Conservation (phyloP, 1,140 invertebrate genomes). For the Drosophila mayri region DNA sequence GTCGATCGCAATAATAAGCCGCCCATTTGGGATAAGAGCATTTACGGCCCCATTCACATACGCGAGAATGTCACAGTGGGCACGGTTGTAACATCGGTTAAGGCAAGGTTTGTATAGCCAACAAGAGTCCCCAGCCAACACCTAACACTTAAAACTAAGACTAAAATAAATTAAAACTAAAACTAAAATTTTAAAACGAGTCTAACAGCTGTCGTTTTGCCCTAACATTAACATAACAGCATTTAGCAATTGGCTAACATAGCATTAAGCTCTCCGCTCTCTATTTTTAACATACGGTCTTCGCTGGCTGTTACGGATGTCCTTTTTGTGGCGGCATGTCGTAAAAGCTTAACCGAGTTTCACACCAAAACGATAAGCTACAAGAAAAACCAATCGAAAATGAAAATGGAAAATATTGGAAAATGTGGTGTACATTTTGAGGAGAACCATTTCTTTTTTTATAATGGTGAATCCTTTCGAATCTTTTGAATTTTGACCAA, state of each 20-base stretch:
- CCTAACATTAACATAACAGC: slow-evolving; percentile 57
- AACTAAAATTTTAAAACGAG: slow-evolving; percentile 41
- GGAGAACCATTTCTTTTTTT: slow-evolving; percentile 20
- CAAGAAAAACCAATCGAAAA: slow-evolving; percentile 21
- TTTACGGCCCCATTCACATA: slow-evolving; percentile 98
- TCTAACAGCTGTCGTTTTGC: slow-evolving; percentile 69
- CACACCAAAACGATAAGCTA: slow-evolving; percentile 15
- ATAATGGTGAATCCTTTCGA: not conserved
- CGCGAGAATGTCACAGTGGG: slow-evolving; percentile 99
- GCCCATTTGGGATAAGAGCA: slow-evolving; percentile 96
- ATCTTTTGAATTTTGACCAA: slow-evolving; percentile 39
- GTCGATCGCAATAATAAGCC: slow-evolving; percentile 99
- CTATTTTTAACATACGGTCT: slow-evolving; percentile 49
- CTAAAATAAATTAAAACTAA: slow-evolving; percentile 1
- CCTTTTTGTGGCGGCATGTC: slow-evolving; percentile 40
- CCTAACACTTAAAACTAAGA: slow-evolving; percentile 35
- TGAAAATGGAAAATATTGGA: slow-evolving; percentile 19
- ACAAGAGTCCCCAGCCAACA: slow-evolving; percentile 28
- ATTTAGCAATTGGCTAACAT: slow-evolving; percentile 64
- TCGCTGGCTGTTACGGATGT: slow-evolving; percentile 11
- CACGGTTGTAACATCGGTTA: slow-evolving; percentile 97
- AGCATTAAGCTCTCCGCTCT: slow-evolving; percentile 48
- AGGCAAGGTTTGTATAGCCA: slow-evolving; percentile 96
- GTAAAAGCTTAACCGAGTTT: slow-evolving; percentile 45
- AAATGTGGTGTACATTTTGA: slow-evolving; percentile 36